These are phyloP conservation scores for Tympanuchus pallidicinctus DNA, from an alignment of 2,113 vertebrate species.

Conservation along the genomic window DNA sequence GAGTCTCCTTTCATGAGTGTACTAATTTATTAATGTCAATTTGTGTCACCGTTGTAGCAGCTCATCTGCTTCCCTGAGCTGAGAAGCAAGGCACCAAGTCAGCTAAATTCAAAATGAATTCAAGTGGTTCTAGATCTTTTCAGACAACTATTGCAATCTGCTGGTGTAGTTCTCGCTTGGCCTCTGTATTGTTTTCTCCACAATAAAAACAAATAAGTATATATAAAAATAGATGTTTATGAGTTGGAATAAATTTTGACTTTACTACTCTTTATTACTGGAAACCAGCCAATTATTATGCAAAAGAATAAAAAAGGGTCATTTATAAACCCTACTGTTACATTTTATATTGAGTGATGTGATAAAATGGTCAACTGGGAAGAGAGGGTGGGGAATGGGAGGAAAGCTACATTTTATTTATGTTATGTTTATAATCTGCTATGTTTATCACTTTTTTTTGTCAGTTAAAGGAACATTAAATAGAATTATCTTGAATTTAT, in stretches of 20 bases:
- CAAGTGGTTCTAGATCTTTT: slow-evolving; percentile 38
- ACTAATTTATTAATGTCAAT: slow-evolving; percentile 80
- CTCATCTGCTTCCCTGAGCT: slow-evolving; percentile 38
- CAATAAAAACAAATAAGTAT: slow-evolving; percentile 18
- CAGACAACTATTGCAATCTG: slow-evolving; percentile 11
- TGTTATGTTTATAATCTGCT: slow-evolving; percentile 37
- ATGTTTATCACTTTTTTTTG: slow-evolving; percentile 42
- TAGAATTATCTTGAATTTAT: slow-evolving; percentile 60
- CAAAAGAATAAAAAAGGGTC: slow-evolving; percentile 27
- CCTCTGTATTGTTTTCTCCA: slow-evolving; percentile 18
- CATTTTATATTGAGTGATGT: slow-evolving; percentile 38
- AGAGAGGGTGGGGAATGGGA: slow-evolving; percentile 38
- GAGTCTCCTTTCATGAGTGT: slow-evolving; percentile 68
- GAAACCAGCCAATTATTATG: slow-evolving; percentile 50
- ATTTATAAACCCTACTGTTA: slow-evolving; percentile 49
- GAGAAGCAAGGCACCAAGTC: slow-evolving; percentile 49
- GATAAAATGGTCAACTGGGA: slow-evolving; percentile 59
- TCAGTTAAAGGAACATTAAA: slow-evolving; percentile 52
- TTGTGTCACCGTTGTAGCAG: slow-evolving; percentile 71
- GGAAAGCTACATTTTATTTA: slow-evolving; percentile 57
- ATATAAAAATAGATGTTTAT: slow-evolving; percentile 35
- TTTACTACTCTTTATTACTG: slow-evolving; percentile 50
- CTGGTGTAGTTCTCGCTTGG: slow-evolving; percentile 29
- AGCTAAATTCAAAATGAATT: slow-evolving; percentile 63
- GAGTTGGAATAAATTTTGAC: slow-evolving; percentile 38